phyloP scores from a whole-genome alignment of 53 echinoderm and acorn worm species.

The Echinarachnius parma region DNA sequence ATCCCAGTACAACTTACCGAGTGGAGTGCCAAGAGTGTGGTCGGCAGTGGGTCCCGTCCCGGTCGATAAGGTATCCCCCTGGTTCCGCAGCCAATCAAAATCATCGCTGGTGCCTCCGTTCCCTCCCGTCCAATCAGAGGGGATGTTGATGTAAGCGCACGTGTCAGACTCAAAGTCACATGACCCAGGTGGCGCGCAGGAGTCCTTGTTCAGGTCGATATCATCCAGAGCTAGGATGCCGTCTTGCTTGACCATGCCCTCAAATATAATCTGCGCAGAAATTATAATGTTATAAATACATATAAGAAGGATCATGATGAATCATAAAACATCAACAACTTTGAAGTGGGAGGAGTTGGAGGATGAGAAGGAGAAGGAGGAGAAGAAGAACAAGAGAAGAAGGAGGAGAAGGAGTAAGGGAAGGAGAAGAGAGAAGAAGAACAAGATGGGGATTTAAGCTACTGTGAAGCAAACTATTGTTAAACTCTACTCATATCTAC shows the following conservation, averaged over 20 bases:
- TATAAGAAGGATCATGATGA: too few species aligned
- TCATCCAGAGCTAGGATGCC: conserved; percentile 82
- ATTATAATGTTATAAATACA: too few species aligned
- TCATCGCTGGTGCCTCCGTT: conserved; percentile 34
- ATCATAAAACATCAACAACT: too few species aligned
- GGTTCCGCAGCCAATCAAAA: conserved; percentile 80
- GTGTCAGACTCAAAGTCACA: conserved; percentile 82
- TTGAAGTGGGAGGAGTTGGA: too few species aligned
- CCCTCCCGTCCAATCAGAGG: background rate
- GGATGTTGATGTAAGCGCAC: conserved; percentile 70
- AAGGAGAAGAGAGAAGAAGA: too few species aligned
- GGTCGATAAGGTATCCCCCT: conserved; percentile 46
- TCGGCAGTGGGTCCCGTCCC: conserved; percentile 64
- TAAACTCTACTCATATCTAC: too few species aligned
- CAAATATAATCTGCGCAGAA: conserved; percentile 53
- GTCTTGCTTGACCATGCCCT: conserved; percentile 40
- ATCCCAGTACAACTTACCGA: too few species aligned
- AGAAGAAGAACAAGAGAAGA: too few species aligned
- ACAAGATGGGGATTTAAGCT: too few species aligned
- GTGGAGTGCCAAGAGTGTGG: conserved; percentile 72
- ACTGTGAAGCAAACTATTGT: too few species aligned
- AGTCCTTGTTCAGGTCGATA: conserved; percentile 60
- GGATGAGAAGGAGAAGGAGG: too few species aligned
- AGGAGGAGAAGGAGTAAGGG: too few species aligned
- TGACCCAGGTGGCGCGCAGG: conserved; percentile 60